These are phyloP conservation scores for Nasonia longicornis DNA, from an alignment of 1,140 invertebrate genomes.

Conservation along the genomic window DNA sequence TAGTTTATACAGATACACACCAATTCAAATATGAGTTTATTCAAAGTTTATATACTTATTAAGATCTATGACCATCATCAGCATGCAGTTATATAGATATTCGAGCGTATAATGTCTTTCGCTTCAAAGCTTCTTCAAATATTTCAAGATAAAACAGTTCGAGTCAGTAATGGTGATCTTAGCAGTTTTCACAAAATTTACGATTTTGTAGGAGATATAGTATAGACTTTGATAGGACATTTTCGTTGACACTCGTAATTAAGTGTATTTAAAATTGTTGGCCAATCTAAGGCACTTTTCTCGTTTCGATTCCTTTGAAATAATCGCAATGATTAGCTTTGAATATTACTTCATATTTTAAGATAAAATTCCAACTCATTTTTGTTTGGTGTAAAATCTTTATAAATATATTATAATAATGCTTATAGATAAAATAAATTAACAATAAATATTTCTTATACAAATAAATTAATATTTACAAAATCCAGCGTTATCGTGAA, in stretches of 20 bases:
- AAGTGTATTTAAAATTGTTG: neutral
- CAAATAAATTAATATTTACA: too few species aligned
- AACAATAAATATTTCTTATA: too few species aligned
- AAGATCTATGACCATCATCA: neutral
- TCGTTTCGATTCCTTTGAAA: constrained; percentile 3
- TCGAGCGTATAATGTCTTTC: neutral
- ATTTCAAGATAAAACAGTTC: neutral
- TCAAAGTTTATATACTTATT: neutral
- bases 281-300: constrained; percentile 30
- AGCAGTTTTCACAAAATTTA: neutral
- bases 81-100: neutral
- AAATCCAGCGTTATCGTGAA: too few species aligned
- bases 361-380: neutral
- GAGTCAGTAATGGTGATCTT: neutral
- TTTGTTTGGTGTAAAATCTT: neutral
- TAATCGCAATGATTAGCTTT: constrained; percentile 4
- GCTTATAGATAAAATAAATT: neutral
- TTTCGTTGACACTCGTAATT: neutral
- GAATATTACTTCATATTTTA: neutral
- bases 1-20: neutral
- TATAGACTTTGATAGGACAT: neutral
- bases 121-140: neutral
- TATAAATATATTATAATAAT: neutral
- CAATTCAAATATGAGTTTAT: neutral
- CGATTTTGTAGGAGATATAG: neutral